Conservation (phyloP, 2,113 vertebrate species). For the Tragelaphus imberbis region DNA sequence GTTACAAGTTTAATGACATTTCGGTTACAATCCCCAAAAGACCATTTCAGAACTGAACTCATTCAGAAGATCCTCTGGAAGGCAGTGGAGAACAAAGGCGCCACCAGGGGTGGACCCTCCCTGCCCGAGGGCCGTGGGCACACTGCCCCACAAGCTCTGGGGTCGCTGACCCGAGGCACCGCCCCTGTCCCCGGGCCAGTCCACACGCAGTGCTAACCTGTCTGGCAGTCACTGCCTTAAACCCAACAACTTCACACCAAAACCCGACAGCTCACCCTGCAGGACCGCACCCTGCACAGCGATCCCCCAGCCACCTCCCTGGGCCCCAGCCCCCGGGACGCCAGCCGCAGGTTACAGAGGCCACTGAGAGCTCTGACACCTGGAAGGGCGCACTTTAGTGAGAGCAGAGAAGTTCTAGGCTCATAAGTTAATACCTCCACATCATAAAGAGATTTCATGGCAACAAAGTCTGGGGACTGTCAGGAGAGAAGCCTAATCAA, state of each 20-base stretch:
- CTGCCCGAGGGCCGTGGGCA: neutral
- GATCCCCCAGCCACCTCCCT: too few species aligned
- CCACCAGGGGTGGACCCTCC: neutral
- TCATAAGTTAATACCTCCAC: accelerated
- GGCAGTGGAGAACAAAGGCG: neutral
- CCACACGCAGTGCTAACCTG: too few species aligned
- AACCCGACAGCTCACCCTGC: neutral
- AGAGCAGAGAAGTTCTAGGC: too few species aligned
- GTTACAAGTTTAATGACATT: neutral
- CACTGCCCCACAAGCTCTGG: neutral
- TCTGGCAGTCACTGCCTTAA: neutral
- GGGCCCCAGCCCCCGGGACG: neutral
- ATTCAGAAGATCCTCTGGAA: neutral
- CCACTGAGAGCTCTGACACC: neutral
- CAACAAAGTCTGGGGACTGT: neutral
- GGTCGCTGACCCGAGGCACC: accelerated
- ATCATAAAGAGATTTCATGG: neutral
- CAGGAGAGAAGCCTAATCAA: neutral
- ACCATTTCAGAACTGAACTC: neutral
- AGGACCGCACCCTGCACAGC: too few species aligned
- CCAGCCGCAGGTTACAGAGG: neutral
- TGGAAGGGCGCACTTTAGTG: neutral
- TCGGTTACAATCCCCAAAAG: neutral
- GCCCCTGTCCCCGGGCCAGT: neutral
- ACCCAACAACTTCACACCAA: neutral